phyloP scores from a whole-genome alignment of 2,797 vertebrate genomes.

The Channallabes apus region DNA sequence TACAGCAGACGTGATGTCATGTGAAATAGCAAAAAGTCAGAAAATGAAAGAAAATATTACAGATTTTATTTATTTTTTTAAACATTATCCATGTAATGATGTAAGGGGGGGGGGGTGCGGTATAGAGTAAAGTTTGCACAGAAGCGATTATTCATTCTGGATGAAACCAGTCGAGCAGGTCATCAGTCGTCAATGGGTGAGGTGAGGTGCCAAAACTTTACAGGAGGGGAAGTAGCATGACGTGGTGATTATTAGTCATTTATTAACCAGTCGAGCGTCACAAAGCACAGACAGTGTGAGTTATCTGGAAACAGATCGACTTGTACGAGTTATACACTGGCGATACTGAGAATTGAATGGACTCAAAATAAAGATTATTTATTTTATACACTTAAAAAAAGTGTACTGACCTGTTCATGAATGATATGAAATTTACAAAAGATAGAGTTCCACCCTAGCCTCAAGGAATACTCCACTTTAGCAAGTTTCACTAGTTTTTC shows the following conservation, averaged over 20 bases:
- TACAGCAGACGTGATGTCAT: too few species aligned
- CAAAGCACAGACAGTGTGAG: neutral
- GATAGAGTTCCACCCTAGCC: neutral
- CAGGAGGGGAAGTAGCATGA: constrained; percentile 23
- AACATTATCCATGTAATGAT: neutral
- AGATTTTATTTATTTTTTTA: neutral
- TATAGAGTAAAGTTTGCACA: neutral
- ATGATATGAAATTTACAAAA: neutral
- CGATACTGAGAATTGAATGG: neutral
- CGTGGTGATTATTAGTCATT: constrained; percentile 2
- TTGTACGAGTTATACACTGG: too few species aligned
- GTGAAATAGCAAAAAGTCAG: too few species aligned
- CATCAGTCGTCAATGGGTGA: neutral
- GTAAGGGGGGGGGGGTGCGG: too few species aligned
- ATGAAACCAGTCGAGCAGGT: constrained; percentile 51
- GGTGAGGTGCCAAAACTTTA: constrained; percentile 19
- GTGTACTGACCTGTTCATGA: neutral
- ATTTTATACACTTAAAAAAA: neutral
- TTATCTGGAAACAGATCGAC: too few species aligned
- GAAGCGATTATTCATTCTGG: neutral
- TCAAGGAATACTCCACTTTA: neutral
- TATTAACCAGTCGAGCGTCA: neutral
- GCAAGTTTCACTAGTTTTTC: neutral
- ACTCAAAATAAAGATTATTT: neutral
- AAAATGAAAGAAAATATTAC: neutral